Conservation (phyloP, 2,113 vertebrate genomes). For the Choloepus hoffmanni region DNA sequence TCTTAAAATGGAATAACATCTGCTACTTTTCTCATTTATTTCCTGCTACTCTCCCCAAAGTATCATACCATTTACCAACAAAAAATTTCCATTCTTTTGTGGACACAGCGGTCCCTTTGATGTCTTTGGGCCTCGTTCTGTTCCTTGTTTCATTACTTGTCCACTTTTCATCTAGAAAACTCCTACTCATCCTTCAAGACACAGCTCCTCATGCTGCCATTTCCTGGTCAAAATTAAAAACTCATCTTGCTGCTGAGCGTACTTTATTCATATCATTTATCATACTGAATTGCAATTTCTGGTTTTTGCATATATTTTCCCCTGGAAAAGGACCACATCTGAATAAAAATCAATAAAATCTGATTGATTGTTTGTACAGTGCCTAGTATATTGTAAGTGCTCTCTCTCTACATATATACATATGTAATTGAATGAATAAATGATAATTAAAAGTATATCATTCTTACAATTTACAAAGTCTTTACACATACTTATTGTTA, state of each 20-base stretch:
- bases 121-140: not conserved
- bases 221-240: not conserved
- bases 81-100: not conserved
- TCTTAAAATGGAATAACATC: not conserved
- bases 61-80: not conserved
- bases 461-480: not conserved
- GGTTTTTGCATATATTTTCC: conserved; percentile 37
- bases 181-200: not conserved
- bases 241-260: not conserved
- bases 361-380: not conserved
- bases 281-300: conserved; percentile 2
- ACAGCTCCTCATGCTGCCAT: not conserved
- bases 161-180: not conserved
- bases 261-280: not conserved
- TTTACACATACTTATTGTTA: conserved; percentile 13
- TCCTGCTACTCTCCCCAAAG: not conserved
- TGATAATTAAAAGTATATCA: not conserved
- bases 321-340: not conserved
- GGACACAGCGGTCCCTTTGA: not conserved
- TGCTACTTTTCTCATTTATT: not conserved
- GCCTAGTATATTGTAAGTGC: not conserved
- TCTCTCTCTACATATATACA: no score
- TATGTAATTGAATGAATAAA: conserved; percentile 5
- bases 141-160: not conserved
- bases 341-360: conserved; percentile 34